A percentile compares a stretch with the other conserved stretches of the same genome.
phyloP scores from a whole-genome alignment of 2,113 vertebrate genomes.

The Brachypteracias leptosomus region DNA sequence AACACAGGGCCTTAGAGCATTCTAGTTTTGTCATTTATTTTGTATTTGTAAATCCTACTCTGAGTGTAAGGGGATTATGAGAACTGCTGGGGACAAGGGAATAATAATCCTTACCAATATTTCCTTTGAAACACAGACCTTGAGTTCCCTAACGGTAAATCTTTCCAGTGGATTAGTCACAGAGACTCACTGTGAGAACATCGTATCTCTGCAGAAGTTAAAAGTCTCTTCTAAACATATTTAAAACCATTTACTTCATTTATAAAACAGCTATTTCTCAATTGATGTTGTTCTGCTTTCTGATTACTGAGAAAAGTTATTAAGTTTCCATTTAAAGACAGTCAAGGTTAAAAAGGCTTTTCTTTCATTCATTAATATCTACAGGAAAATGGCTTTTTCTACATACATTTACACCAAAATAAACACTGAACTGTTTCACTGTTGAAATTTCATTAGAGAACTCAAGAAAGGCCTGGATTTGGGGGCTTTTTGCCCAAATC shows the following conservation, averaged over 20 bases:
- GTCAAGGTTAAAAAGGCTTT: conserved; percentile 15
- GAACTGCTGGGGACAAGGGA: conserved; percentile 47
- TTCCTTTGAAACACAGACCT: conserved; percentile 58
- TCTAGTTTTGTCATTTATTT: conserved; percentile 40
- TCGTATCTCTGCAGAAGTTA: background rate
- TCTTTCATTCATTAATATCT: background rate
- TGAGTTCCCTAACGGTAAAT: conserved; percentile 33
- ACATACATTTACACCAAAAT: background rate
- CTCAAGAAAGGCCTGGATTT: background rate
- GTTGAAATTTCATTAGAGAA: background rate
- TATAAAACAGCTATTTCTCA: conserved; percentile 9
- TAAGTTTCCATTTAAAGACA: conserved; percentile 8
- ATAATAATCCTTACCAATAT: conserved; percentile 63
- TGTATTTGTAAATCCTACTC: conserved; percentile 39
- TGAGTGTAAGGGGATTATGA: conserved; percentile 28
- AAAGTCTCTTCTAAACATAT: conserved; percentile 13
- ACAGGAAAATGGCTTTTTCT: background rate
- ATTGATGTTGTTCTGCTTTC: background rate
- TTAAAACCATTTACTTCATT: conserved; percentile 12
- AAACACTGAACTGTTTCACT: background rate
- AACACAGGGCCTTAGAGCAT: background rate
- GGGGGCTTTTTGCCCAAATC: background rate
- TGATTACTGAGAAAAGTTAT: background rate
- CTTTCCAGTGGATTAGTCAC: conserved; percentile 57
- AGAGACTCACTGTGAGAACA: background rate